Percentiles rank a stretch among this genome's conserved stretches.
These are phyloP conservation scores for Acipenser oxyrinchus DNA, from an alignment of 2,797 vertebrate species.

Conservation along the genomic window DNA sequence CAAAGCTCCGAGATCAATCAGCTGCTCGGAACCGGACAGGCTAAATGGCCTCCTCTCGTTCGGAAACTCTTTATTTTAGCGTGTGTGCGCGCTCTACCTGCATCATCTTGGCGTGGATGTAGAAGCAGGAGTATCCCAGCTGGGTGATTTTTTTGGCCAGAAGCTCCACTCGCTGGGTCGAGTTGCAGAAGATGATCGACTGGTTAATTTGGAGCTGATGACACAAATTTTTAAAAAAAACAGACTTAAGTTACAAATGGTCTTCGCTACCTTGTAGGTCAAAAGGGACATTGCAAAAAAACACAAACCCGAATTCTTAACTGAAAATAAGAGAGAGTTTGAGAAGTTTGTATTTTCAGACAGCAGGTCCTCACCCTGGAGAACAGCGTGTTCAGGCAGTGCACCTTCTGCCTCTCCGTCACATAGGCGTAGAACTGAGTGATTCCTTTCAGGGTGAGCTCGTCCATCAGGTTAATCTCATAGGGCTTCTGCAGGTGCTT, in stretches of 20 bases:
- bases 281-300: not conserved
- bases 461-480: conserved; percentile 78
- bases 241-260: no score
- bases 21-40: no score
- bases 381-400: conserved; percentile 70
- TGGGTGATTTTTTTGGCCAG: conserved; percentile 69
- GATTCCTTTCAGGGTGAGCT: conserved; percentile 74
- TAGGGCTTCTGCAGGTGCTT: conserved; percentile 72
- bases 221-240: not conserved
- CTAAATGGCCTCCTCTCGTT: no score
- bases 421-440: conserved; percentile 75
- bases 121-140: conserved; percentile 68
- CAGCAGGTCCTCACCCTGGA: conserved; percentile 54
- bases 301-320: no score
- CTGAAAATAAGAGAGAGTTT: no score
- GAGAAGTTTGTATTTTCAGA: no score
- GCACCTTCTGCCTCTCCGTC: conserved; percentile 71
- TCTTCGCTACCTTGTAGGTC: no score
- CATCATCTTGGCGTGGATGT: conserved; percentile 77
- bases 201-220: conserved; percentile 66
- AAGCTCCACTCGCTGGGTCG: conserved; percentile 62
- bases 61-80: no score
- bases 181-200: conserved; percentile 70
- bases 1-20: no score
- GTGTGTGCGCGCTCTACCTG: conserved; percentile 44